Percentiles rank a stretch among this genome's conserved stretches.
phyloP scores from a whole-genome alignment of 2,888 invertebrate species.

The Thelaira solivaga region DNA sequence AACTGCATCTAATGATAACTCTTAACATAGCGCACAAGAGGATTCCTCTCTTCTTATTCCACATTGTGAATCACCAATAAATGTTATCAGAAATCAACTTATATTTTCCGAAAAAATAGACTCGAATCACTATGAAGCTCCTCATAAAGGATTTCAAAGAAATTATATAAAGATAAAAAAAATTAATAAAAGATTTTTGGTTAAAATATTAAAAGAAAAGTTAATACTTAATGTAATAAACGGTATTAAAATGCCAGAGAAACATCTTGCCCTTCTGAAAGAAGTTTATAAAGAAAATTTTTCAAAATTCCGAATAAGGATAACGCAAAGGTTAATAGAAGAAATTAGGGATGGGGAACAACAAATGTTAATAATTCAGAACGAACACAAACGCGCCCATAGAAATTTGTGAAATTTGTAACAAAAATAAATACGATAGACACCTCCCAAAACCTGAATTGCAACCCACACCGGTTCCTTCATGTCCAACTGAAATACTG shows the following conservation, averaged over 20 bases:
- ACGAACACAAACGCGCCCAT: too few species aligned
- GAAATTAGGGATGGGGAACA: constrained; percentile 30
- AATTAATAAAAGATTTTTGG: neutral
- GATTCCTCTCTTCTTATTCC: neutral
- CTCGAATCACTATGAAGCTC: neutral
- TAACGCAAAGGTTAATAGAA: constrained; percentile 22
- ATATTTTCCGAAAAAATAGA: neutral
- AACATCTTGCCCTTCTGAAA: too few species aligned
- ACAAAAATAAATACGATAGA: too few species aligned
- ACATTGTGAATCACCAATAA: neutral
- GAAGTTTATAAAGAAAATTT: too few species aligned
- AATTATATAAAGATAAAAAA: neutral
- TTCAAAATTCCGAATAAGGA: too few species aligned
- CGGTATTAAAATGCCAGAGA: too few species aligned
- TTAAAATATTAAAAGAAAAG: neutral
- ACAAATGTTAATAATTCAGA: neutral
- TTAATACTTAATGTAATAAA: too few species aligned
- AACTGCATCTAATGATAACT: neutral
- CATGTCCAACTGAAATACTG: constrained; percentile 36
- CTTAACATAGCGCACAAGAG: constrained; percentile 3
- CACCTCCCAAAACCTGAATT: too few species aligned
- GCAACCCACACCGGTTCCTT: too few species aligned
- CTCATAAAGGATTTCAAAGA: neutral
- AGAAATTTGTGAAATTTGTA: neutral
- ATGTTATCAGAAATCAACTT: constrained; percentile 10